These are phyloP conservation scores for Oryzias javanicus DNA, from an alignment of 2,113 vertebrate species.

Conservation along the genomic window DNA sequence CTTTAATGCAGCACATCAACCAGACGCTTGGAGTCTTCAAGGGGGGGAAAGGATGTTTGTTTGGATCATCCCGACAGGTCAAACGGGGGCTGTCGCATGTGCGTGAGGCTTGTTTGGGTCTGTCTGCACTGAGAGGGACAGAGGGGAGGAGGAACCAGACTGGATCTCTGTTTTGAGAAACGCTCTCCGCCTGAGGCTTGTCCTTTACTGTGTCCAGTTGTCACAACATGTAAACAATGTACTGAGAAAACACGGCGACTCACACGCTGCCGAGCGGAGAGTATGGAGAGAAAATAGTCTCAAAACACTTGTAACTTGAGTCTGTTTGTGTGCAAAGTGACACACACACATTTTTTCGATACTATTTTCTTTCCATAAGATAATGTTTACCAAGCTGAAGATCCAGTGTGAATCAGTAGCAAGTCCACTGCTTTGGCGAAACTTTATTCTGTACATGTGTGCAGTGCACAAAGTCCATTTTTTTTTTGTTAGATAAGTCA, in stretches of 20 bases:
- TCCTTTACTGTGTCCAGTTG: conserved; percentile 52
- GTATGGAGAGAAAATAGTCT: too few relatives aligned
- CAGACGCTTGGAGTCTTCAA: conserved; percentile 29
- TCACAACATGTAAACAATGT: conserved; percentile 49
- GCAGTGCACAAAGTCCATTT: conserved; percentile 65
- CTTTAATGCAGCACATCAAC: conserved; percentile 31
- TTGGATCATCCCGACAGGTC: conserved; percentile 57
- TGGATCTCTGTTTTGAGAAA: conserved; percentile 41
- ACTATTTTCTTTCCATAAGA: too few relatives aligned
- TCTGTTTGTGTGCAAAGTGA: too few relatives aligned
- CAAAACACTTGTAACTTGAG: too few relatives aligned
- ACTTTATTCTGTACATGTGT: conserved; percentile 72
- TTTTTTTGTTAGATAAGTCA: conserved; percentile 69
- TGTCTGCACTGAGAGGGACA: conserved; percentile 30
- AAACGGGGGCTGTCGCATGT: conserved; percentile 36
- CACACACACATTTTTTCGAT: too few relatives aligned
- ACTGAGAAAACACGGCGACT: too few relatives aligned
- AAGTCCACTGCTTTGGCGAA: conserved; percentile 32
- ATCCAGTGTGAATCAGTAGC: conserved; percentile 13
- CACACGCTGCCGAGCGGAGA: too few relatives aligned
- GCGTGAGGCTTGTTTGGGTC: conserved; percentile 12
- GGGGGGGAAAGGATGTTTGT: conserved; percentile 49
- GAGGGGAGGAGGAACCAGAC: conserved; percentile 18
- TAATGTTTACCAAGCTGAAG: not conserved
- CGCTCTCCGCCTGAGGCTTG: conserved; percentile 33